Evolutionary conservation across 2,797 vertebrate genomes (phyloP), one percentile per base, ranked within the genome.

Genomic region (Buceros bicornis): DNA sequence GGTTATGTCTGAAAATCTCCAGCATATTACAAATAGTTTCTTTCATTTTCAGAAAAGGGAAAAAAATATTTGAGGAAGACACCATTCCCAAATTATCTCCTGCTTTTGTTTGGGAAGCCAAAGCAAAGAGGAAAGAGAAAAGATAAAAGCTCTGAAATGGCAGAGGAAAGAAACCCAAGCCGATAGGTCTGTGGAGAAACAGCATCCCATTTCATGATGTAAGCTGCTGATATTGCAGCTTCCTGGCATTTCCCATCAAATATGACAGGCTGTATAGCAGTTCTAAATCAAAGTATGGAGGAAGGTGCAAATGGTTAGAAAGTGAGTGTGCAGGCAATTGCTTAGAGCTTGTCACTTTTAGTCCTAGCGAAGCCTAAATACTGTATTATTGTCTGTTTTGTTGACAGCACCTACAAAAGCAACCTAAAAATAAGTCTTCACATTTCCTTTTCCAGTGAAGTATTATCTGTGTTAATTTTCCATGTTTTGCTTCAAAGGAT

Each of bases 341-440:
- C 82, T 91, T 82, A 90, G 83, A 94, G 90, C 85, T 95, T 95
- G 97, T 97, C 97, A 94, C 93, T 96, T 97, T 92, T 89, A 82
- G 95, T 95, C 92, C 89, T 89, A 79, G 82, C 78, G 88, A 97
- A 94, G 90, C 87, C 94, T 97, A 96, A 97, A 97, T 97, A 86
- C 66, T 79, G 42, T 95, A 89, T 92, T 95, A 89, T 92, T 97
- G 94, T 94, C 70, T 93, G 45, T 93, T 94, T 82, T 90, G 71
- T 81, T 96, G 87, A 87, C 92, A 94, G 56, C 62, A 82, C 84
- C 87, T 92, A 89, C 89, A 95, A 85, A 89, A 90, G 56, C 62
- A 84, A 92, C 60, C 48, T 47, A 11, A 70, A 40, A 31, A 71
- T 48, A 80, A 51, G 6, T 65, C 42, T 76, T 66, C n/a, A 10